Evolutionary conservation across 2,888 invertebrate genomes (phyloP), one percentile per base, ranked within the genome.

Genomic region (Vannuccia rotundouncinata): DNA sequence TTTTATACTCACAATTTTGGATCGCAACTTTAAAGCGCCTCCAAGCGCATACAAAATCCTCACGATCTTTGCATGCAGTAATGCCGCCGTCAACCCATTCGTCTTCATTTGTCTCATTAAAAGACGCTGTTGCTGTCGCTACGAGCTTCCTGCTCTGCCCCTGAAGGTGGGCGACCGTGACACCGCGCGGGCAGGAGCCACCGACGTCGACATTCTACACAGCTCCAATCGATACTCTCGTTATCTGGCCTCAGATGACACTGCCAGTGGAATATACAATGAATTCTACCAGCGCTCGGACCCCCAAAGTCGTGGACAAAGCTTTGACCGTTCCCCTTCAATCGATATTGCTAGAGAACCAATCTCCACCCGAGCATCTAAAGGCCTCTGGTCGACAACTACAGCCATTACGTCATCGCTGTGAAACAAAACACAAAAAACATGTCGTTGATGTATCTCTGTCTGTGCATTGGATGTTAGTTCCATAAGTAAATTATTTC

Each of bases 1-100:
- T 82, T 95, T 94, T 89, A 91, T 94, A 83, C 92, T 94, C 84
- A 94, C 94, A 0, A 89, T 94, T 82, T 83, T 86, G 25, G 88
- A 89, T 82, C 86, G 87, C 0, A 82, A 84, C 31, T 85, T 85
- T 82, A 81, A 82, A 59, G 84, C 84, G 31, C 84, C 85, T 1
- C 83, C 84, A 17, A 82, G 83, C 22, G 80, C 85, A 31, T 88
- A 87, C 83, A 84, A 85, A 90, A 80, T 84, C 28, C 81, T 87
- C 77, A 87, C 86, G 29, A 84, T 87, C 31, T 81, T 87, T 1
- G 86, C 87, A 1, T 87, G 87, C 86, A 84, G 85, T 73, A 86
- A 87, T 76, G 85, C 87, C 0, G 83, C 86, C 5, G 84, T 86
- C 2, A 87, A 87, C 0, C 87, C 87, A 0, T 81, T 87, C 31